Conservation (phyloP, 1,140 invertebrate species). For the Helicoverpa zea region DNA sequence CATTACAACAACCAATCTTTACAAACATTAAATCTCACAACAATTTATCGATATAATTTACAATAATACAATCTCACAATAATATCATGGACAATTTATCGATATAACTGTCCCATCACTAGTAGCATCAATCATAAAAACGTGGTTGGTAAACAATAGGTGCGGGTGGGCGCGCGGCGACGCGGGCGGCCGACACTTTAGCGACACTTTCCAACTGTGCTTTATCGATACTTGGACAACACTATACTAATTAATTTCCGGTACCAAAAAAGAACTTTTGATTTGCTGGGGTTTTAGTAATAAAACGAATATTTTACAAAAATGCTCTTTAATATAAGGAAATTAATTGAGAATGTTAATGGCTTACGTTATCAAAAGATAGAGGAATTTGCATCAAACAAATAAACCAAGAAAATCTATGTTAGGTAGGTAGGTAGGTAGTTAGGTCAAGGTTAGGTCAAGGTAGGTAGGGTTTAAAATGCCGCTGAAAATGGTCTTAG, state of each 20-base stretch:
- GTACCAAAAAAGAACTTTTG: slow-evolving; percentile 22
- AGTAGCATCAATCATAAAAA: slow-evolving; percentile 77
- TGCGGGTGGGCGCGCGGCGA: slow-evolving; percentile 67
- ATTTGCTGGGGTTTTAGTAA: background rate
- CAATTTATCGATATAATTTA: no score
- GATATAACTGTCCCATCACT: slow-evolving; percentile 59
- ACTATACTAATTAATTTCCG: slow-evolving; percentile 35
- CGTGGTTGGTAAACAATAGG: slow-evolving; percentile 73
- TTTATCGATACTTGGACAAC: slow-evolving; percentile 39
- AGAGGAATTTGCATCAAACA: no score
- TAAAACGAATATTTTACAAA: background rate
- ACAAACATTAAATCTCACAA: background rate
- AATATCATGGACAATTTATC: slow-evolving; percentile 58
- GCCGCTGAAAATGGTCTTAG: no score
- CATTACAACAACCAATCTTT: slow-evolving; percentile 1
- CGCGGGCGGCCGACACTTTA: slow-evolving; percentile 73
- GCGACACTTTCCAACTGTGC: slow-evolving; percentile 52
- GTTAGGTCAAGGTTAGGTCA: no score
- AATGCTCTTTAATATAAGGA: no score
- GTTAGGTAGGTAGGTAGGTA: no score
- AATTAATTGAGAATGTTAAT: no score
- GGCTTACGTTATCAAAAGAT: no score
- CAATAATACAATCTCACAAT: background rate
- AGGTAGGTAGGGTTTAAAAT: no score
- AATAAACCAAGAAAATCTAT: no score